Conservation (phyloP, 2,888 invertebrate genomes). For the Amblyjoppa proteus region DNA sequence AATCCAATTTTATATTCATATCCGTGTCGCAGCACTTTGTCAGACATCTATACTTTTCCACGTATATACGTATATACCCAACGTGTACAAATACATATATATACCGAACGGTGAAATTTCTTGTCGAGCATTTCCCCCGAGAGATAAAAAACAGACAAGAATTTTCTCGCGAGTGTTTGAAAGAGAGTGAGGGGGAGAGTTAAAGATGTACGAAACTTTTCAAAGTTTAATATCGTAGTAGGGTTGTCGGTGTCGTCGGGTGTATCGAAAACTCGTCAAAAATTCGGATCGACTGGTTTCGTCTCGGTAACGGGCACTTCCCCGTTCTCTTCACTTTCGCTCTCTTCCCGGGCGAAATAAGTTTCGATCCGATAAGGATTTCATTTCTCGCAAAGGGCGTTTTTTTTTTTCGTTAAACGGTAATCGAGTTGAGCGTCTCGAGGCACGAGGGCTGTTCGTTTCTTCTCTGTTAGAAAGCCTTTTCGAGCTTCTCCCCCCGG, state of each 20-base stretch:
- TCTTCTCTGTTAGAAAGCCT: slow-evolving; percentile 36
- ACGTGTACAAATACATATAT: neutral
- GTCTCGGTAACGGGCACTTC: neutral
- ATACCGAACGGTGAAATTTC: neutral
- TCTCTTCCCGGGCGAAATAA: slow-evolving; percentile 37
- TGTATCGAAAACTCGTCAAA: slow-evolving; percentile 1
- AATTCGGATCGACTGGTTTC: slow-evolving; percentile 1
- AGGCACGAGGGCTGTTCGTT: slow-evolving; percentile 48
- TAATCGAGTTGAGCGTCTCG: slow-evolving; percentile 80
- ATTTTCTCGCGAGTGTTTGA: neutral
- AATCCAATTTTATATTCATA: slow-evolving; percentile 58
- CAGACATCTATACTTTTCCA: slow-evolving; percentile 22
- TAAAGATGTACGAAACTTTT: slow-evolving; percentile 8
- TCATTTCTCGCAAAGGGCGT: slow-evolving; percentile 78
- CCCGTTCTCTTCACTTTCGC: neutral
- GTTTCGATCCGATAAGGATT: slow-evolving; percentile 79
- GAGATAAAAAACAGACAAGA: neutral
- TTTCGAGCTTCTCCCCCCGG: slow-evolving; percentile 9
- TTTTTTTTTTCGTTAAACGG: slow-evolving; percentile 80
- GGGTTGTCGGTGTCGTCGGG: neutral
- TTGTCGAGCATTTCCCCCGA: neutral
- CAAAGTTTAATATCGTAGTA: neutral
- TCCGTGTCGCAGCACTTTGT: slow-evolving; percentile 26
- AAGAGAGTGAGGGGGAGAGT: slow-evolving; percentile 14
- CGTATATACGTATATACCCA: neutral